These are phyloP conservation scores for Fabriciana adippe DNA, from an alignment of 2,888 invertebrate species.

Conservation along the genomic window DNA sequence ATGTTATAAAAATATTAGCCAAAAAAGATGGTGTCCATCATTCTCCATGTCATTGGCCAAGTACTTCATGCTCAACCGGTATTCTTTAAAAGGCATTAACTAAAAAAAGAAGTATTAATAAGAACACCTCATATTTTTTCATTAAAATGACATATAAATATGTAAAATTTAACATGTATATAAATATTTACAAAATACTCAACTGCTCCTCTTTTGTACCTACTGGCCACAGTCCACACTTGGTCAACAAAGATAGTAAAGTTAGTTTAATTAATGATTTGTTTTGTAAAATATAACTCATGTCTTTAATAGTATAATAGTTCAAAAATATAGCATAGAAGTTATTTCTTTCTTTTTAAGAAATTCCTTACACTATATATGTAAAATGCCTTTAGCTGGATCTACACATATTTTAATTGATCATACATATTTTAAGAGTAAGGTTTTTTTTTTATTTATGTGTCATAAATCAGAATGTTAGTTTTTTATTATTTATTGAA, in stretches of 20 bases:
- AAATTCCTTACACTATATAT: background rate
- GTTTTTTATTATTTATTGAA: background rate
- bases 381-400: conserved; percentile 1
- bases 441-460: no score
- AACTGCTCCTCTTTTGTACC: conserved; percentile 9
- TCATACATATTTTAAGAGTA: no score
- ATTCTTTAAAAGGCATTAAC: no score
- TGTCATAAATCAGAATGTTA: no score
- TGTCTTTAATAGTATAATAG: conserved; percentile 12
- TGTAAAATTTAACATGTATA: background rate
- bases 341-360: background rate
- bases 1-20: no score
- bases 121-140: no score
- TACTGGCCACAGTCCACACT: conserved; percentile 2
- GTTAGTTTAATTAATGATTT: conserved; percentile 5
- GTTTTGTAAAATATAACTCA: conserved; percentile 7
- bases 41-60: no score
- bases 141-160: no score
- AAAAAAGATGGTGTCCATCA: no score
- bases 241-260: conserved; percentile 17
- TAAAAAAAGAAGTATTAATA: no score
- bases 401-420: background rate
- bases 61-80: no score
- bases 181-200: conserved; percentile 4
- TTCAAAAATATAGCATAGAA: background rate